These are phyloP conservation scores for Ovis canadensis DNA, from an alignment of 2,113 vertebrate genomes.

Conservation along the genomic window DNA sequence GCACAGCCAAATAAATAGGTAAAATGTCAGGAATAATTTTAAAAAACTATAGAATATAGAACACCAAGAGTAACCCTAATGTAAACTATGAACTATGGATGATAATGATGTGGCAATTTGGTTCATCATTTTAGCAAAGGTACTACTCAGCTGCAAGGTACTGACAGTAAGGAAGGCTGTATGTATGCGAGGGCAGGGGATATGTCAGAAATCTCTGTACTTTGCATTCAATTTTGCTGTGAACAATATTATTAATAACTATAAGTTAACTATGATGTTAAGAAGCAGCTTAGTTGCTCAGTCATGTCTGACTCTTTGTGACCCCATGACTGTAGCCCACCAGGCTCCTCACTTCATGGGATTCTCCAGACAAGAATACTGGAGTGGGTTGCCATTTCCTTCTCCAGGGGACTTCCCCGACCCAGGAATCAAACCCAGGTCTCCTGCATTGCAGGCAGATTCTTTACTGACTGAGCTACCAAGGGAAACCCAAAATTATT, in stretches of 20 bases:
- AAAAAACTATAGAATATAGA: not conserved
- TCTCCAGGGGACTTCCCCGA: not conserved
- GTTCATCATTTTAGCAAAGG: not conserved
- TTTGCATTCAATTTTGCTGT: not conserved
- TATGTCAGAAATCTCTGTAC: not conserved
- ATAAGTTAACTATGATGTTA: not conserved
- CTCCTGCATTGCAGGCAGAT: not conserved
- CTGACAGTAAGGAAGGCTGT: not conserved
- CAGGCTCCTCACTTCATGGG: not conserved
- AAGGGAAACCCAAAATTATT: not conserved
- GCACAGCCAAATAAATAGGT: not conserved
- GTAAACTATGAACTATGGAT: not conserved
- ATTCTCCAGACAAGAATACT: not conserved
- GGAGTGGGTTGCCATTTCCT: not conserved
- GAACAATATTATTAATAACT: not conserved
- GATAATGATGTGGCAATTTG: not conserved
- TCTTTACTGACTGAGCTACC: not conserved
- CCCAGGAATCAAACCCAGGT: not conserved
- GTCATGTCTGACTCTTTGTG: not conserved
- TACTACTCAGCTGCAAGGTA: not conserved
- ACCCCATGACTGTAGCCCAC: not conserved
- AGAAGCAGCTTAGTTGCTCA: not conserved
- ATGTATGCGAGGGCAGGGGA: rapidly evolving
- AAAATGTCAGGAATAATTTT: not conserved
- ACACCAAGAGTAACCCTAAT: not conserved